Base-by-base conservation (phyloP, 2,113 vertebrate genomes). In the Numenius arquata region DNA sequence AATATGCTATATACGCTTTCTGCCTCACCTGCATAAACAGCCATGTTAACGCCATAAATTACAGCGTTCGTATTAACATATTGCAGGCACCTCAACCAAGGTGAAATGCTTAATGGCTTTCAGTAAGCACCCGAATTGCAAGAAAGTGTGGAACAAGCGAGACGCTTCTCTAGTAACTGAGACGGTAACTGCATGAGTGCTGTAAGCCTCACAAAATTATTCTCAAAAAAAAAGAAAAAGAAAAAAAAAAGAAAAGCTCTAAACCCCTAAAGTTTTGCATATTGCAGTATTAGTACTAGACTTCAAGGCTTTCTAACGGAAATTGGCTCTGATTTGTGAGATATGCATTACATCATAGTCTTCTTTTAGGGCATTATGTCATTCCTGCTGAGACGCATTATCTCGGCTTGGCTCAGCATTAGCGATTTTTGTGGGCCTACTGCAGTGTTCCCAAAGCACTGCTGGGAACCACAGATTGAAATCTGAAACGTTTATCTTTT, bases 321-420 rank as follows among this genome's bases (percentile, higher is more conserved):
- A 98, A 98, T 97, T 96, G 97, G 95, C 96, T 98, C 96, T 96
- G 97, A 96, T 98, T 98, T 98, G 97, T 97, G 95, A 97, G 96
- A 98, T 97, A 91, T 82, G 96, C 98, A 98, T 99, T 98, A 98
- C 98, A 98, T 99, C 98, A 99, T 97, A 67, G 91, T 95, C 98
- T 98, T 97, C 97, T 98, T 98, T 99, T 98, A 98, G 98, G 96
- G 95, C 98, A 98, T 99, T 98, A 98, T 98, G 98, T 99, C 98
- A 98, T 98, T 97, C 97, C 97, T 98, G 97, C 98, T 98, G 98
- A 98, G 98, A 98, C 74, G 73, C 98, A 98, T 98, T 98, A 98
- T 98, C 98, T 97, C 93, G 93, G 95, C 95, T 97, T 98, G 98
- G 98, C 97, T 98, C 98, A 97, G 98, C 97, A 98, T 97, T 97